Conservation (phyloP, 2,888 invertebrate species). For the Volucella bombylans region DNA sequence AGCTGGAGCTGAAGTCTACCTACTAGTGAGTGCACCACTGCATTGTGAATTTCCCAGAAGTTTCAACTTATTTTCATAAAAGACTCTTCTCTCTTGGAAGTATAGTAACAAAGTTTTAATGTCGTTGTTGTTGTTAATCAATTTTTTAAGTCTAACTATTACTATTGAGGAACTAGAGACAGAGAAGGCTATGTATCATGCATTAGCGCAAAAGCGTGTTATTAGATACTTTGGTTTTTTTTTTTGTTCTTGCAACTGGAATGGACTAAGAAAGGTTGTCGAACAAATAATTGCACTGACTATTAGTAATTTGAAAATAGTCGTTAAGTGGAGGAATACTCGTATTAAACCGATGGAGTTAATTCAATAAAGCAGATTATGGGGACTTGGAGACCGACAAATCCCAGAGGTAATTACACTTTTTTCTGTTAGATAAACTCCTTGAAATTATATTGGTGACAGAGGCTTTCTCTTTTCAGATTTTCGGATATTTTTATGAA, state of each 20-base stretch:
- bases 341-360: neutral
- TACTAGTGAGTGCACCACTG: slow-evolving; percentile 18
- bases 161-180: slow-evolving; percentile 24
- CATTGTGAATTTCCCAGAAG: slow-evolving; percentile 66
- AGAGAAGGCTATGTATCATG: neutral
- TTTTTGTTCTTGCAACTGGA: neutral
- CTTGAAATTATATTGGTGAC: too few species aligned
- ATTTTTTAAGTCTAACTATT: neutral
- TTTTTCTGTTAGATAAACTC: too few species aligned
- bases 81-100: slow-evolving; percentile 36
- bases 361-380: too few species aligned
- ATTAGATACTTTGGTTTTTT: slow-evolving; percentile 4
- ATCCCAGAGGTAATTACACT: too few species aligned
- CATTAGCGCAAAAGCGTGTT: slow-evolving; percentile 8
- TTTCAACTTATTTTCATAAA: slow-evolving; percentile 66
- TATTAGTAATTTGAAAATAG: slow-evolving; percentile 7
- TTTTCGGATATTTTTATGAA: too few species aligned
- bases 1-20: too few species aligned
- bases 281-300: slow-evolving; percentile 50
- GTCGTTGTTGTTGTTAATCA: slow-evolving; percentile 14
- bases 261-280: slow-evolving; percentile 32
- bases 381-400: too few species aligned
- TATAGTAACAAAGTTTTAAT: slow-evolving; percentile 49
- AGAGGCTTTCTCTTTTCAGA: too few species aligned
- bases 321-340: slow-evolving; percentile 4